These are phyloP conservation scores for Hylomyscus alleni DNA, from an alignment of 2,797 vertebrate genomes.

Conservation along the genomic window DNA sequence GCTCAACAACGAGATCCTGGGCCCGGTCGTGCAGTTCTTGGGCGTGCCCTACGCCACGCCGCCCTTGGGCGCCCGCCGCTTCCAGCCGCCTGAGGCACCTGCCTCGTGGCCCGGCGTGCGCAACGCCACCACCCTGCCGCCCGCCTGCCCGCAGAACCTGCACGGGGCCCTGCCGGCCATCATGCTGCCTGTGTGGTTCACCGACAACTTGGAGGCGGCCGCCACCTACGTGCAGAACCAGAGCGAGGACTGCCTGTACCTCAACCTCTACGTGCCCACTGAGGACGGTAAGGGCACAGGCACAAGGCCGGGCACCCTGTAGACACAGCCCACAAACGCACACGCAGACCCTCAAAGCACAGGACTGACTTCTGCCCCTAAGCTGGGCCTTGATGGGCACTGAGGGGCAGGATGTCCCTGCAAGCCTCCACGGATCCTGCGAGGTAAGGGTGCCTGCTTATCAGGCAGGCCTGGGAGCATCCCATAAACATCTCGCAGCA, in stretches of 20 bases:
- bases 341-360: slow-evolving; percentile 38
- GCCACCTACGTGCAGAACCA: slow-evolving; percentile 96
- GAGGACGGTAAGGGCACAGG: slow-evolving; percentile 94
- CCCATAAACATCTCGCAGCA: neutral
- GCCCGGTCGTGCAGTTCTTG: slow-evolving; percentile 95
- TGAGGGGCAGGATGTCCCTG: neutral
- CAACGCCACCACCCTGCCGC: slow-evolving; percentile 96
- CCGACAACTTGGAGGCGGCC: slow-evolving; percentile 95
- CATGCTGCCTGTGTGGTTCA: slow-evolving; percentile 98
- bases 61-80: slow-evolving; percentile 94
- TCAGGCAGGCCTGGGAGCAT: neutral
- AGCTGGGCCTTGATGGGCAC: neutral
- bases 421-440: neutral
- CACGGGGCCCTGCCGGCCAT: slow-evolving; percentile 95
- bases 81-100: slow-evolving; percentile 95
- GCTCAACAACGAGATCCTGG: slow-evolving; percentile 96
- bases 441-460: neutral
- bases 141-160: slow-evolving; percentile 96
- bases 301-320: slow-evolving; percentile 41
- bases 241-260: slow-evolving; percentile 97
- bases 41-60: slow-evolving; percentile 96
- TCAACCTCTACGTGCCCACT: slow-evolving; percentile 96
- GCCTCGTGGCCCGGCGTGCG: slow-evolving; percentile 96
- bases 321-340: slow-evolving; percentile 62
- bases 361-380: neutral